Conservation (phyloP, 2,113 vertebrate species). For the Corythaeola cristata region DNA sequence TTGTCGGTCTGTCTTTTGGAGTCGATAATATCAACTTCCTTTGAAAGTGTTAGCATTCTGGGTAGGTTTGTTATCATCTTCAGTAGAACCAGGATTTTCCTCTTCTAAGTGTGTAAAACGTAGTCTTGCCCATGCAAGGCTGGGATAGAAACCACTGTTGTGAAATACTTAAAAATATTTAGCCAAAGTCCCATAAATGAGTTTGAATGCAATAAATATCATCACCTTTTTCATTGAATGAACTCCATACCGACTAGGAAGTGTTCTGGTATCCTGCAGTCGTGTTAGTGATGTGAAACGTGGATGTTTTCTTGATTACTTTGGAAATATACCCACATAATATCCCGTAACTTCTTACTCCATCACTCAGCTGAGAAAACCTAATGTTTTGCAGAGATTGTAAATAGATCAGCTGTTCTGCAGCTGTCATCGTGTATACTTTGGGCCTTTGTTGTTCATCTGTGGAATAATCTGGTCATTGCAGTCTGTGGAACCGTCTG, state of each 20-base stretch:
- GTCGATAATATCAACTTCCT: not conserved
- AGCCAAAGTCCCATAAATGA: not conserved
- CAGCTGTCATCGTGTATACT: not conserved
- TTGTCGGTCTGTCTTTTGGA: not conserved
- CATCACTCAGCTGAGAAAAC: not conserved
- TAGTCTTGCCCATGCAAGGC: not conserved
- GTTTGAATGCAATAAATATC: not conserved
- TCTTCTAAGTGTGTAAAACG: not conserved
- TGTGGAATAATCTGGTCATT: not conserved
- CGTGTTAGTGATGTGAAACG: not conserved
- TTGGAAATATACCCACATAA: not conserved
- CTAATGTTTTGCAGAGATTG: not conserved
- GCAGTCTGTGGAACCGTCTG: not conserved
- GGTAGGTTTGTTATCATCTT: not conserved
- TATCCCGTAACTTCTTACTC: not conserved
- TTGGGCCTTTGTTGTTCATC: not conserved
- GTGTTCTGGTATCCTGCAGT: not conserved
- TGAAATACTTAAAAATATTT: not conserved
- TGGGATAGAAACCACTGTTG: not conserved
- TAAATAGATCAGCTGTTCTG: not conserved
- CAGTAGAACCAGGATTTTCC: not conserved
- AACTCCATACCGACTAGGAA: not conserved
- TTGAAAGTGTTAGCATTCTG: not conserved
- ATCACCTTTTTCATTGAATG: not conserved
- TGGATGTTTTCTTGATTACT: not conserved